A percentile compares a stretch with the other conserved stretches of the same genome.
phyloP scores from a whole-genome alignment of 2,113 vertebrate species.

The Opisthocomus hoazin region DNA sequence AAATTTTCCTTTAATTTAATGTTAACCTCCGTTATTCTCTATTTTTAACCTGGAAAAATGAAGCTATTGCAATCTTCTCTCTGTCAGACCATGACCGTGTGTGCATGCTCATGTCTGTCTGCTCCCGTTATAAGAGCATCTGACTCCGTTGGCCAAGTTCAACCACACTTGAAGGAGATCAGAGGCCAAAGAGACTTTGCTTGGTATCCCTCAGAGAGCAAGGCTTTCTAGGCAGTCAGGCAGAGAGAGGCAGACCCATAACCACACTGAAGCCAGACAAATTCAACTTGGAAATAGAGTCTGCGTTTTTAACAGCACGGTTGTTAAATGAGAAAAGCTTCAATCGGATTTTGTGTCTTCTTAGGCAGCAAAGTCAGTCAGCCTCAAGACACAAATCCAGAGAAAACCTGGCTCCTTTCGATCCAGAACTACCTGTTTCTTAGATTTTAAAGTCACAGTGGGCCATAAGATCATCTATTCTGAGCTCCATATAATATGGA shows the following conservation, averaged over 20 bases:
- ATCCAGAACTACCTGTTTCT: constrained; percentile 45
- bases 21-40: background rate
- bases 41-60: background rate
- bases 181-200: background rate
- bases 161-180: background rate
- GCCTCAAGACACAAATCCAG: constrained; percentile 36
- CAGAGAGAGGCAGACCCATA: background rate
- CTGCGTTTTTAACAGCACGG: background rate
- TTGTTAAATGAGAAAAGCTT: constrained; percentile 21
- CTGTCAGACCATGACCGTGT: background rate
- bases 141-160: accelerated
- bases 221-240: background rate
- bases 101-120: background rate
- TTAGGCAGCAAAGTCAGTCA: background rate
- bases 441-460: constrained; percentile 39
- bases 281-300: background rate
- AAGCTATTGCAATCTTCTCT: background rate
- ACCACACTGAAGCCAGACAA: background rate
- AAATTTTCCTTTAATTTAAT: background rate
- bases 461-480: constrained; percentile 40
- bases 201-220: background rate
- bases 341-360: background rate
- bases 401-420: constrained; percentile 39
- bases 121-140: background rate
- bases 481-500: constrained; percentile 41